Base-by-base conservation (phyloP, 2,888 invertebrate species). In the Tyria jacobaeae region DNA sequence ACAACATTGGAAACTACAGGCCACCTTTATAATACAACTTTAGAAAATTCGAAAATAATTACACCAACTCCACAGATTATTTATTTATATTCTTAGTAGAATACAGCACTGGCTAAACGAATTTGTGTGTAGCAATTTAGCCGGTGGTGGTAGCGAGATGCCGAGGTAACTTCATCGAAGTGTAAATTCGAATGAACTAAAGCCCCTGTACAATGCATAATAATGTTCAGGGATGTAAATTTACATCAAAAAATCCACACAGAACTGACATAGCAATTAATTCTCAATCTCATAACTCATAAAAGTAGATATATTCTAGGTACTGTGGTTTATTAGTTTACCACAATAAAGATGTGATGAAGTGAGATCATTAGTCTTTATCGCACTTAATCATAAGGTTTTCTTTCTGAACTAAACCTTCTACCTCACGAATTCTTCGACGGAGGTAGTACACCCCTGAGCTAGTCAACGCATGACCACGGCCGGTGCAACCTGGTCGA, bases 111-210 rank as follows among this genome's bases (percentile, higher is more conserved):
- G 60, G 62, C 60, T 51, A 68, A n/a, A 62, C 56, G 54, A 72
- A 70, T 66, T 71, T 44, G 12, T 73, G 64, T 73, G 64, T 66
- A 70, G 77, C 57, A 57, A 54, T 7, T 44, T 59, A 55, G 47
- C 56, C 56, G 64, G 51, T 67, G 1, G 44, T 63, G 67, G 31
- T 51, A 55, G 56, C 60, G 44, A 21, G 21, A 44, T 21, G 62
- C 57, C 62, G 57, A 71, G 68, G 62, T 68, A 82, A 76, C 71
- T 79, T 71, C 60, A 70, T 70, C 67, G 71, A 70, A 69, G 73
- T 75, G 68, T 66, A 71, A 74, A 76, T 65, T 70, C 60, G 59
- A 73, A 75, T 68, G 70, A 75, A 74, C 71, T 70, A 64, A 71
- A 79, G 63, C 50, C 49, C 50, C 47, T 57, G 65, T 78, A 73